Conservation (phyloP, 2,113 vertebrate genomes). For the Cyprinodon tularosa region DNA sequence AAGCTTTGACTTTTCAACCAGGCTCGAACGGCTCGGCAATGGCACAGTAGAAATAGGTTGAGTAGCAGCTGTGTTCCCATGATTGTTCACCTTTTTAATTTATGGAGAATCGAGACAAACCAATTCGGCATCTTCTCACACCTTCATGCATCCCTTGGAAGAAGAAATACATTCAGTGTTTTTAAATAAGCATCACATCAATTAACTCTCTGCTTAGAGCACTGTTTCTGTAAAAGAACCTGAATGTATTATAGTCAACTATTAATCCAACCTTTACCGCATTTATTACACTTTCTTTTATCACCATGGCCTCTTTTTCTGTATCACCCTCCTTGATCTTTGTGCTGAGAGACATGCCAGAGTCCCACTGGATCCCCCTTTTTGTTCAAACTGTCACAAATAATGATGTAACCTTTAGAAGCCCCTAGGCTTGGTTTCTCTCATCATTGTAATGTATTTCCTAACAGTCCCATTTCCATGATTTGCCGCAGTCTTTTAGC, state of each 20-base stretch:
- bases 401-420: slow-evolving; percentile 67
- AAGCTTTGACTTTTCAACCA: neutral
- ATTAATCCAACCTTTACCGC: slow-evolving; percentile 34
- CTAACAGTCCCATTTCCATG: slow-evolving; percentile 3
- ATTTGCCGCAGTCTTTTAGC: slow-evolving; percentile 44
- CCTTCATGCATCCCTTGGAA: slow-evolving; percentile 3
- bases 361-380: slow-evolving; percentile 40
- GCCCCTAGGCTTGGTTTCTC: slow-evolving; percentile 45
- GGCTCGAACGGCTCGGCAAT: neutral
- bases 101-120: slow-evolving; percentile 30
- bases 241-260: neutral
- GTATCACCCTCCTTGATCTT: slow-evolving; percentile 49
- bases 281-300: slow-evolving; percentile 20
- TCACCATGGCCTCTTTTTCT: slow-evolving; percentile 19
- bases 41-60: neutral
- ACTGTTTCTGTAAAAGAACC: neutral
- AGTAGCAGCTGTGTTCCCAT: slow-evolving; percentile 31
- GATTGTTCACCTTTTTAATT: slow-evolving; percentile 44
- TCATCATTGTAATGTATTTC: slow-evolving; percentile 35
- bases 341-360: slow-evolving; percentile 29
- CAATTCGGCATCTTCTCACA: slow-evolving; percentile 22
- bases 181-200: slow-evolving; percentile 6
- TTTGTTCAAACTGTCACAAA: slow-evolving; percentile 56
- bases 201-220: slow-evolving; percentile 15
- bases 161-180: slow-evolving; percentile 26